Percentiles rank a stretch among this genome's conserved stretches.
These are phyloP conservation scores for Octodonta nipae DNA, from an alignment of 2,888 invertebrate species.

Conservation along the genomic window DNA sequence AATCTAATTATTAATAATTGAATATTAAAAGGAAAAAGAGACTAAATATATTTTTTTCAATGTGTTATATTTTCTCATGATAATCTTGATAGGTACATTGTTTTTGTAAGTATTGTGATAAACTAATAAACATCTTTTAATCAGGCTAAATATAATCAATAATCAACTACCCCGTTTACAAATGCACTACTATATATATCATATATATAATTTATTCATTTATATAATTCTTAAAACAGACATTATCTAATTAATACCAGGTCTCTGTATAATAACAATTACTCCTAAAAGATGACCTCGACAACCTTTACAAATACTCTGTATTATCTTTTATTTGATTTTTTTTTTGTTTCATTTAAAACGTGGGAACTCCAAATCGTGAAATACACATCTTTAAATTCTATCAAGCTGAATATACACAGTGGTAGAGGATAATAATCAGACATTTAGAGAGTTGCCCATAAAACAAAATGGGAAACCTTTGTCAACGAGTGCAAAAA, in stretches of 20 bases:
- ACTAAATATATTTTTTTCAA: constrained; percentile 19
- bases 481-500: too few relatives aligned
- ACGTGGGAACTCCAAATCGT: too few relatives aligned
- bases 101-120: constrained; percentile 30
- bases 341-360: too few relatives aligned
- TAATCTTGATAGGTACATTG: constrained; percentile 33
- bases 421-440: constrained; percentile 20
- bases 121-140: constrained; percentile 30
- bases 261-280: constrained; percentile 28
- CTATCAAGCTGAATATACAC: constrained; percentile 6
- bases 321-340: constrained; percentile 20
- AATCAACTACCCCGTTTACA: constrained; percentile 33
- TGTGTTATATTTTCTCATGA: constrained; percentile 28
- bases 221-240: constrained; percentile 31
- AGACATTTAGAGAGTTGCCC: too few relatives aligned
- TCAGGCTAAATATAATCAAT: constrained; percentile 31
- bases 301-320: constrained; percentile 27
- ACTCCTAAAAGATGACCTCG: constrained; percentile 23
- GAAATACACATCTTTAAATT: constrained; percentile 3
- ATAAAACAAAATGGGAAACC: too few relatives aligned
- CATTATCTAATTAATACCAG: constrained; percentile 28
- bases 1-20: too few relatives aligned
- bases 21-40: constrained; percentile 16
- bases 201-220: constrained; percentile 22
- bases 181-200: constrained; percentile 30